Percentiles rank a stretch among this genome's conserved stretches.
Evolutionary conservation across 2,113 vertebrate species (phyloP).

Genomic region (Datnioides undecimradiatus): DNA sequence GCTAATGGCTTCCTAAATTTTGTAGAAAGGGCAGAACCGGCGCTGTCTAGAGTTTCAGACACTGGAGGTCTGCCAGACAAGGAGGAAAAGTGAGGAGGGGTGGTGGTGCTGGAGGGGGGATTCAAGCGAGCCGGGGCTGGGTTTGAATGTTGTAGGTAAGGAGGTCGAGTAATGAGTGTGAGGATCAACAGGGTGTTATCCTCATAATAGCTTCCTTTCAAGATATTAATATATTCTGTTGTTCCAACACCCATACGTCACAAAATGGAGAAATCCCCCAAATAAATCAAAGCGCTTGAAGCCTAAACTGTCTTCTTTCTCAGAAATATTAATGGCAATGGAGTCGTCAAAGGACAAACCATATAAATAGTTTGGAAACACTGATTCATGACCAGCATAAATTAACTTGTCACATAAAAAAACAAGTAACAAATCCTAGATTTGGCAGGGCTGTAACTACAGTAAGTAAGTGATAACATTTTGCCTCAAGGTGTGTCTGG

Average conservation of each 20-base stretch:
- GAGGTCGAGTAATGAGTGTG: conserved; percentile 50
- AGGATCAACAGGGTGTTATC: conserved; percentile 40
- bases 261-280: conserved; percentile 38
- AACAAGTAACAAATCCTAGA: conserved; percentile 58
- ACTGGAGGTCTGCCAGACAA: conserved; percentile 80
- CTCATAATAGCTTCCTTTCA: conserved; percentile 50
- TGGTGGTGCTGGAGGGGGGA: not conserved
- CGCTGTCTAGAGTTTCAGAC: conserved; percentile 89
- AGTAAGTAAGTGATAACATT: conserved; percentile 64
- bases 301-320: conserved; percentile 46
- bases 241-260: conserved; percentile 43
- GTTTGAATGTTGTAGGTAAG: conserved; percentile 58
- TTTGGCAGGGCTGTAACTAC: conserved; percentile 53
- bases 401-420: conserved; percentile 49
- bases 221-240: conserved; percentile 60
- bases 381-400: conserved; percentile 51
- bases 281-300: conserved; percentile 59
- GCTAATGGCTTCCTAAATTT: conserved; percentile 97
- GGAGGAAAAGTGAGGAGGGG: conserved; percentile 49
- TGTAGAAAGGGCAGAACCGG: conserved; percentile 89
- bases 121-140: conserved; percentile 20
- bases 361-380: conserved; percentile 44
- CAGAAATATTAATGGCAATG: conserved; percentile 48
- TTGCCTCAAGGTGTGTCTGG: conserved; percentile 77
- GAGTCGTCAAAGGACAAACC: conserved; percentile 47